Base-by-base conservation (phyloP, 1,140 invertebrate genomes). In the Vanessa atalanta region DNA sequence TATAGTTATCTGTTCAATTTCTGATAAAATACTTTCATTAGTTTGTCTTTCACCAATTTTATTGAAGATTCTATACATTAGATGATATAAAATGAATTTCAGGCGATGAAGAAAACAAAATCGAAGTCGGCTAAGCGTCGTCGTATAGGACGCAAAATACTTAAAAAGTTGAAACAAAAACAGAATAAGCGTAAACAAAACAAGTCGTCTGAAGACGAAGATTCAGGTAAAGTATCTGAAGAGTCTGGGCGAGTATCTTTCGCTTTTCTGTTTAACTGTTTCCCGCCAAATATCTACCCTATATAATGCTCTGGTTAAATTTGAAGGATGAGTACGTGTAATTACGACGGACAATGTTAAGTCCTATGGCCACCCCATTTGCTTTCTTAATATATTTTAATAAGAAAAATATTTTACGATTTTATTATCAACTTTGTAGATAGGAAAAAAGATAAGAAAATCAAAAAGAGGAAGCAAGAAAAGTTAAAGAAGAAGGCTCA, bases 141-240 rank as follows among this genome's bases (percentile, higher is more conserved):
- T 2, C 79, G 83, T 0, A 70, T 84, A 1, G 83, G 85, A 48
- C 86, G 87, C 60, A 90, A 86, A 60, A 65, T 89, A 43, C 68
- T 90, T 57, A 90, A 86, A 68, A 90, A 86, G 65, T 76, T 92
- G 26, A 90, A 89, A 76, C 85, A 88, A 14, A 89, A 89, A 47
- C 71, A 85, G 47, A 92, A 84, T 74, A 90, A 87, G 66, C 87
- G 79, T 66, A 88, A 79, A 43, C 84, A 80, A 76, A 73, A 79
- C 7, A 83, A 76, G 14, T 83, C 82, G 2, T 83, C 80, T 4
- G 88, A 90, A 26, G 76, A 83, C 47, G 72, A 72, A 4, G 80
- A 83, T 20, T 70, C 70, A 71, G 71, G 72, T 77, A 76, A 70
- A 70, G 16, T 72, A 13, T 20, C 20, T n/a, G 6, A 8, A 11